Conservation (phyloP, 2,888 invertebrate species). For the Eudemis profundana region DNA sequence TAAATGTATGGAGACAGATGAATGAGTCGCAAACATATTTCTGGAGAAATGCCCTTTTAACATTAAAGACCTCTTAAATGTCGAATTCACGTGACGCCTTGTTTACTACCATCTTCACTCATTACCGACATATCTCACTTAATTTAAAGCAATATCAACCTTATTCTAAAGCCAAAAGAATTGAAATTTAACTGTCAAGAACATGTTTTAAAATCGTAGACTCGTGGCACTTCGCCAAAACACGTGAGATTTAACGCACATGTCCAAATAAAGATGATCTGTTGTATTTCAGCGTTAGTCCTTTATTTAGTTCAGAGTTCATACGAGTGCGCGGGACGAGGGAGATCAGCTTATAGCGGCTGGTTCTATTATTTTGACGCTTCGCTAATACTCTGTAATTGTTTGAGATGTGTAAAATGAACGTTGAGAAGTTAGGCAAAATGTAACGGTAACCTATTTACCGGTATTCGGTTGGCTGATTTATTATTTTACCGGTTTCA, state of each 20-base stretch:
- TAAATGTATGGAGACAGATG: no score
- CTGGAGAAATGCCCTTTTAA: no score
- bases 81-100: constrained; percentile 43
- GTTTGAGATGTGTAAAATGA: constrained; percentile 16
- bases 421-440: constrained; percentile 19
- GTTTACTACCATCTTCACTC: constrained; percentile 23
- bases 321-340: not conserved
- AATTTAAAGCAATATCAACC: not conserved
- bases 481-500: no score
- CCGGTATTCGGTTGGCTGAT: not conserved
- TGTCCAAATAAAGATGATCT: constrained; percentile 25
- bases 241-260: constrained; percentile 13
- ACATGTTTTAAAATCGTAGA: constrained; percentile 14
- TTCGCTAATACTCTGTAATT: constrained; percentile 27
- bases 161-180: not conserved
- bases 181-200: not conserved
- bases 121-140: not conserved
- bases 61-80: no score
- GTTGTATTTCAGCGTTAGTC: not conserved
- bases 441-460: constrained; percentile 8
- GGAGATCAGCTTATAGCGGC: constrained; percentile 14
- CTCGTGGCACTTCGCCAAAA: constrained; percentile 35
- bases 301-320: not conserved
- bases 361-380: constrained; percentile 3
- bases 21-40: no score